A percentile compares a stretch with the other conserved stretches of the same genome.
Evolutionary conservation across 2,113 vertebrate genomes (phyloP).

Genomic region (Chloropsis cyanopogon): DNA sequence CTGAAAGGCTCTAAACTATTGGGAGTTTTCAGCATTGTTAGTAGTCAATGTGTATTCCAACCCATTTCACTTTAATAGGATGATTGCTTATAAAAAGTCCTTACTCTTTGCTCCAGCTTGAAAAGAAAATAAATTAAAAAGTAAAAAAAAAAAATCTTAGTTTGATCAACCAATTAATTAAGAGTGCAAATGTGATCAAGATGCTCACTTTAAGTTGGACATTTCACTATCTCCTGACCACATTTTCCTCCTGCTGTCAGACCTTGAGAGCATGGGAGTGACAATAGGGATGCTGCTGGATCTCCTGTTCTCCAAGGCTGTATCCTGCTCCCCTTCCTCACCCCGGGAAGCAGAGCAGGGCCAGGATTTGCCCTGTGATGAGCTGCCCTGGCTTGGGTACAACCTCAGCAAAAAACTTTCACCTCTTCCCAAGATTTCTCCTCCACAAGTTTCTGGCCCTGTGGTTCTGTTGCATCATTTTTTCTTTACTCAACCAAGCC

Average conservation of each 20-base stretch:
- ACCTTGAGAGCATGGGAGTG: accelerated
- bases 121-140: not conserved
- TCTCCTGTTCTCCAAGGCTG: accelerated
- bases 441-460: not conserved
- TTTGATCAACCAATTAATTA: not conserved
- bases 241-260: not conserved
- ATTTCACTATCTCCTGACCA: not conserved
- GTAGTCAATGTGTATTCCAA: not conserved
- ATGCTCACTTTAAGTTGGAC: accelerated
- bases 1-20: not conserved
- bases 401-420: not conserved
- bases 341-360: not conserved
- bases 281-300: not conserved
- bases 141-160: not conserved
- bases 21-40: not conserved
- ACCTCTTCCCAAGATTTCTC: not conserved
- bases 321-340: not conserved
- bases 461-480: not conserved
- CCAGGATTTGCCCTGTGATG: not conserved
- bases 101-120: not conserved
- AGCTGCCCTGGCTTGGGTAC: not conserved
- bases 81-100: not conserved
- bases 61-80: not conserved
- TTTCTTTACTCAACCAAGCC: not conserved
- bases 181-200: not conserved